Conservation (phyloP, 2,888 invertebrate species). For the Pachliopta kotzebuea region DNA sequence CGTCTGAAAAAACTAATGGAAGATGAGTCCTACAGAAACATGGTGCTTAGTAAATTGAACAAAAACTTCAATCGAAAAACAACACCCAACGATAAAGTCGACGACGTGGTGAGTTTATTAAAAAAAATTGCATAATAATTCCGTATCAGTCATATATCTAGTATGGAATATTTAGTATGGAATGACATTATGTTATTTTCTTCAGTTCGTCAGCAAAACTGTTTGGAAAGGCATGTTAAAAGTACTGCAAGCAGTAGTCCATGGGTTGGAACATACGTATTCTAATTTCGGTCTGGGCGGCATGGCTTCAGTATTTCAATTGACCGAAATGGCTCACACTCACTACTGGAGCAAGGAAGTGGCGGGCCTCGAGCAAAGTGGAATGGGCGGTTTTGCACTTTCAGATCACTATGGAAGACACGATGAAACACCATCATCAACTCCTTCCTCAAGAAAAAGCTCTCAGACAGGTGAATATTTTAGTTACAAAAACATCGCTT, state of each 20-base stretch:
- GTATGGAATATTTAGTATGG: no score
- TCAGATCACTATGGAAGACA: constrained; percentile 56
- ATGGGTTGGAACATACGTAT: constrained; percentile 95
- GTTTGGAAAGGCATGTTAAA: constrained; percentile 99
- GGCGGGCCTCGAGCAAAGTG: constrained; percentile 79
- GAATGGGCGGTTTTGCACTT: constrained; percentile 65
- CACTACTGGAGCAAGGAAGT: constrained; percentile 97
- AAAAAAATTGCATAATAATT: neutral
- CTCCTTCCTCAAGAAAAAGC: constrained; percentile 84
- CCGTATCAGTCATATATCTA: neutral
- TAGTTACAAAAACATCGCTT: neutral
- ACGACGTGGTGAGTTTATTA: constrained; percentile 92
- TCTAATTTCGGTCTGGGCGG: constrained; percentile 97
- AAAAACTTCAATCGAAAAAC: constrained; percentile 95
- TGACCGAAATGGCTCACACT: constrained; percentile 99
- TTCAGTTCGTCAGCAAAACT: constrained; percentile 91
- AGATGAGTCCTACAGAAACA: constrained; percentile 98
- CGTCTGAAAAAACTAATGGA: constrained; percentile 97
- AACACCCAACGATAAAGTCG: constrained; percentile 97
- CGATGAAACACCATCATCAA: constrained; percentile 60
- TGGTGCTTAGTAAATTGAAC: constrained; percentile 97
- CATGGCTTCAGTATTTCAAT: constrained; percentile 97
- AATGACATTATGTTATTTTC: neutral
- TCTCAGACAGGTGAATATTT: constrained; percentile 79
- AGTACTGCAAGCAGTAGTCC: constrained; percentile 92